Conservation (phyloP, 1,140 invertebrate species). For the Drosophila lacteicornis region DNA sequence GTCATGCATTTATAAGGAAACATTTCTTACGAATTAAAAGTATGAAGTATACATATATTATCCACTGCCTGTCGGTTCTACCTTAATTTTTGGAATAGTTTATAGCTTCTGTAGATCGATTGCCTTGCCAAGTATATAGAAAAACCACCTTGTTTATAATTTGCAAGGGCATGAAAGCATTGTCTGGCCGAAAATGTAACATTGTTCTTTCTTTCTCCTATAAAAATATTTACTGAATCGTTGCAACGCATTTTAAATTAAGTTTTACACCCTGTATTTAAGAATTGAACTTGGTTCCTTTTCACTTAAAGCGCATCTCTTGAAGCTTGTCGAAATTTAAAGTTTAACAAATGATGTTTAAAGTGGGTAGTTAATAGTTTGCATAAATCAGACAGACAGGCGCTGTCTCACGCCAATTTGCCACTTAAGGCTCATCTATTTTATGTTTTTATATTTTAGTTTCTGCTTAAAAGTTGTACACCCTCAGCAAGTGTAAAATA, state of each 20-base stretch:
- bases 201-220: neutral
- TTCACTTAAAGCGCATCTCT: neutral
- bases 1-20: neutral
- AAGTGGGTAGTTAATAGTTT: neutral
- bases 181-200: too few species aligned
- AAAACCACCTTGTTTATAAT: too few species aligned
- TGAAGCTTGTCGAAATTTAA: neutral
- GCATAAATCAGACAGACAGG: neutral
- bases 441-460: neutral
- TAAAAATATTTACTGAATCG: neutral
- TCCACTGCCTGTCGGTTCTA: too few species aligned
- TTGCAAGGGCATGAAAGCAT: too few species aligned
- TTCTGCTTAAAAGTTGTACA: neutral
- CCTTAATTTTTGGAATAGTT: neutral
- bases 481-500: neutral
- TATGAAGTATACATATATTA: neutral
- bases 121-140: neutral
- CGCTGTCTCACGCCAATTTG: neutral
- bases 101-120: neutral
- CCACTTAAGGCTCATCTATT: neutral
- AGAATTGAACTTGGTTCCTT: neutral
- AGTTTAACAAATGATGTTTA: neutral
- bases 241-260: too few species aligned
- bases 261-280: neutral
- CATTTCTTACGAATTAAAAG: neutral